Base-by-base conservation (phyloP, 2,888 invertebrate genomes). In the Melieria crassipennis region DNA sequence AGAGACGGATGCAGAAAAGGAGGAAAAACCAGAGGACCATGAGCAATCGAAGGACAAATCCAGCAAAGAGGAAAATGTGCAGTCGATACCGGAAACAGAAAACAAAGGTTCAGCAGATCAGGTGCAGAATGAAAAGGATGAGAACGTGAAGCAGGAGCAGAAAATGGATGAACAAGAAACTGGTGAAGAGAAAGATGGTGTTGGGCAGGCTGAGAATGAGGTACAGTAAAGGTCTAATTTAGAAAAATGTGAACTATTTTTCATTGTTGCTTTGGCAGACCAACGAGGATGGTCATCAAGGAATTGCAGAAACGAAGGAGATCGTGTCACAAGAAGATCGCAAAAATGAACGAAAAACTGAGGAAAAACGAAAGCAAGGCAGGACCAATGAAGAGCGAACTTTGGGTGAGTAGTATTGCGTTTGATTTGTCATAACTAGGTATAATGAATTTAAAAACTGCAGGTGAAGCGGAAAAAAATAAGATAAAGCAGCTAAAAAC, bases 201-300 rank as follows among this genome's bases (percentile, higher is more conserved):
- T 91, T 3, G 95, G 94, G 0, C 91, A 93, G 64, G 92, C 94
- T 0, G 92, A 95, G 79, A 89, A 92, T 73, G 92, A 93, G 67
- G 84, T 84, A 74, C 30, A 50, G n/a, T 45, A 45, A 16, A 11
- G 7, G 4, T 3, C 48, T 0, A 11, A 50, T 42, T 16, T 60
- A 7, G 4, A 0, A 16, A 30, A 43, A 50, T 4, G 1, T 3
- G 30, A 48, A 55, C 7, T 47, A 7, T 46, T 55, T 9, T 58
- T 7, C 1, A 16, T 2, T 4, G 16, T 7, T 50, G 7, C 43
- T 30, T 45, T 50, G 11, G 43, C 52, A 84, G 84, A 79, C 79
- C 4, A 82, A 84, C 30, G 90, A 91, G 58, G 89, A 89, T 55
- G 93, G 94, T 0, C 93, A 94, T 81, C 89, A 91, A 65, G 92